phyloP scores from a whole-genome alignment of 1,140 invertebrate genomes.

The Heterodera carotae region DNA sequence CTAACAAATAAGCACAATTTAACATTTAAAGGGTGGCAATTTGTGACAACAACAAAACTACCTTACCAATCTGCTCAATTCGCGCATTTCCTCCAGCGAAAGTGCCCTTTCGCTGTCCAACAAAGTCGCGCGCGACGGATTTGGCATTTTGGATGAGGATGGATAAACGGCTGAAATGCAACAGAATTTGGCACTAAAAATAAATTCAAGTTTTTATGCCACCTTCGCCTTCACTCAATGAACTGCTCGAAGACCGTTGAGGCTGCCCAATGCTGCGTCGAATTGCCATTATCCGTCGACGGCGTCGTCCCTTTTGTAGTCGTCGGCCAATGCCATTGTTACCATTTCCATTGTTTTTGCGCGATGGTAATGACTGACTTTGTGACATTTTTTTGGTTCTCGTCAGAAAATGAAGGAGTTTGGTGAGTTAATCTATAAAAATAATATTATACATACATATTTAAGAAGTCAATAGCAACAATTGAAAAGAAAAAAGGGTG shows the following conservation, averaged over 20 bases:
- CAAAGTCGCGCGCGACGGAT: not conserved
- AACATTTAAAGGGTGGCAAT: too few relatives aligned
- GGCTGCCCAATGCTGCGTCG: not conserved
- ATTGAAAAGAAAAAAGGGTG: not conserved
- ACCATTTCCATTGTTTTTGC: not conserved
- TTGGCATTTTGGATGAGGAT: not conserved
- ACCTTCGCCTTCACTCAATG: not conserved
- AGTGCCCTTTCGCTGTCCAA: slow-evolving; percentile 10
- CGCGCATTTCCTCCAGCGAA: not conserved
- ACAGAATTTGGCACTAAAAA: too few relatives aligned
- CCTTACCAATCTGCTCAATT: slow-evolving; percentile 15
- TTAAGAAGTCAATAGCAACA: too few relatives aligned
- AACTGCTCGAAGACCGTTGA: not conserved
- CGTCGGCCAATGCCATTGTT: not conserved
- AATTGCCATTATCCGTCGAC: not conserved
- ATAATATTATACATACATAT: not conserved
- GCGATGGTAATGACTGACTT: not conserved
- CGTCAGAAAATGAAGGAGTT: not conserved
- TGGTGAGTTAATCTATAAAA: not conserved
- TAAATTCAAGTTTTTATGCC: too few relatives aligned
- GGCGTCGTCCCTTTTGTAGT: not conserved
- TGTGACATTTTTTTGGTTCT: not conserved
- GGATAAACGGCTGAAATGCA: not conserved
- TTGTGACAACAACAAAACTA: not conserved
- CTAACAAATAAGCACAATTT: not conserved